Conservation (phyloP, 1,140 invertebrate genomes). For the Eupristina koningsbergeri region DNA sequence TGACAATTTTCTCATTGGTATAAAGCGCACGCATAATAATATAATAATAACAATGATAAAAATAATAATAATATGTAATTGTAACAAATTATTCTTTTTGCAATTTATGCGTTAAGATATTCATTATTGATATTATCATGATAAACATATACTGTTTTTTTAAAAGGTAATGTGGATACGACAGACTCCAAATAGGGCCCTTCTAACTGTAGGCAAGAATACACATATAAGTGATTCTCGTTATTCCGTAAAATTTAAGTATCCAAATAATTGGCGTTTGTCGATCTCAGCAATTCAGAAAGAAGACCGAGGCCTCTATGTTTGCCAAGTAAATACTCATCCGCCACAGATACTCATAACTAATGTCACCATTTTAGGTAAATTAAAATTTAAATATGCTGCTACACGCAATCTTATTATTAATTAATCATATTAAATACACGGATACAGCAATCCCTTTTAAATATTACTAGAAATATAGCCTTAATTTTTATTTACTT, state of each 20-base stretch:
- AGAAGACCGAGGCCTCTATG: slow-evolving; percentile 83
- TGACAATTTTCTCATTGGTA: too few relatives aligned
- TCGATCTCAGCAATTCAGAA: slow-evolving; percentile 82
- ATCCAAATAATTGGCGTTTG: slow-evolving; percentile 88
- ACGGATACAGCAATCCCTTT: too few relatives aligned
- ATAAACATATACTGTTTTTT: slow-evolving; percentile 23
- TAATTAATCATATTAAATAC: too few relatives aligned
- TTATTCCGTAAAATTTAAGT: slow-evolving; percentile 69
- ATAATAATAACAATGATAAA: too few relatives aligned
- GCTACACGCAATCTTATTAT: too few relatives aligned
- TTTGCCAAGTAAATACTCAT: slow-evolving; percentile 89
- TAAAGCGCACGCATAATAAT: too few relatives aligned
- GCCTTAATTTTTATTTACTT: too few relatives aligned
- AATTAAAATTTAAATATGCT: slow-evolving; percentile 24
- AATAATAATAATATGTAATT: too few relatives aligned
- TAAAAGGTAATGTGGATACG: slow-evolving; percentile 76
- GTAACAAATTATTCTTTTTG: too few relatives aligned
- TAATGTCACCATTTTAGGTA: slow-evolving; percentile 70
- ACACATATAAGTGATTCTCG: slow-evolving; percentile 75
- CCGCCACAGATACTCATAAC: slow-evolving; percentile 77
- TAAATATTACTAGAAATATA: too few relatives aligned
- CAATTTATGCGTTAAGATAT: too few relatives aligned
- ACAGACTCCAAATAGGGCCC: slow-evolving; percentile 69
- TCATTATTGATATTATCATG: too few relatives aligned
- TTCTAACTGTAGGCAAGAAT: slow-evolving; percentile 74